These are phyloP conservation scores for Ochropleura plecta DNA, from an alignment of 2,888 invertebrate species.

Conservation along the genomic window DNA sequence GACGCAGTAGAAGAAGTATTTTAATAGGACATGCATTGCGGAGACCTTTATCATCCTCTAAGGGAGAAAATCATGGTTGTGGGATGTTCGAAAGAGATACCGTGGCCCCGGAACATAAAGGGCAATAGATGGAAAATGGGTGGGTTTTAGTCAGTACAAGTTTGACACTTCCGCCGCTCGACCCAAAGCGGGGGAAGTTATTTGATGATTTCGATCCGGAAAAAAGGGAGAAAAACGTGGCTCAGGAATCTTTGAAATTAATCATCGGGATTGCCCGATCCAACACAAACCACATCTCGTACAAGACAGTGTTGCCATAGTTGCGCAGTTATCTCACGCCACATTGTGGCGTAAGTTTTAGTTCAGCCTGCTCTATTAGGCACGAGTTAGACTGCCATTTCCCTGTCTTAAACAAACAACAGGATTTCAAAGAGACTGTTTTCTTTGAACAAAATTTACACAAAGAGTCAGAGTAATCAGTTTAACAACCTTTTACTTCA, in stretches of 20 bases:
- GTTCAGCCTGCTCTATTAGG: constrained; percentile 69
- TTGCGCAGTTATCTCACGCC: constrained; percentile 72
- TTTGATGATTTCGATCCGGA: too few relatives aligned
- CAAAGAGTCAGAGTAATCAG: neutral
- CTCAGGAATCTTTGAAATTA: neutral
- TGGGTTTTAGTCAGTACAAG: too few relatives aligned
- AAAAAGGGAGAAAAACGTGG: too few relatives aligned
- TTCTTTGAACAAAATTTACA: neutral
- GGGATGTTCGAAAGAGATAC: too few relatives aligned
- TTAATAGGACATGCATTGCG: too few relatives aligned
- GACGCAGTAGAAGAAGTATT: too few relatives aligned
- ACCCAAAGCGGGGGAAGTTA: too few relatives aligned
- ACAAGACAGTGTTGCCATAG: constrained; percentile 60
- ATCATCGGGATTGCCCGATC: constrained; percentile 30
- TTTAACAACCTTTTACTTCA: neutral
- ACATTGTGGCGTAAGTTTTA: constrained; percentile 69
- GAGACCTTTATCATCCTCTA: too few relatives aligned
- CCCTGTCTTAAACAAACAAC: constrained; percentile 5
- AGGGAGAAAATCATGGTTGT: too few relatives aligned
- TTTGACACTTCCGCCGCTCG: too few relatives aligned
- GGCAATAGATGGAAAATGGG: too few relatives aligned
- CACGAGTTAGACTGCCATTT: constrained; percentile 36
- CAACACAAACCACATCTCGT: constrained; percentile 28
- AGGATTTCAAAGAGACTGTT: neutral
- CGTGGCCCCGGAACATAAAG: too few relatives aligned